Percentiles rank a stretch among this genome's conserved stretches.
Conservation (phyloP, 2,797 vertebrate species). For the Anniella stebbinsi region DNA sequence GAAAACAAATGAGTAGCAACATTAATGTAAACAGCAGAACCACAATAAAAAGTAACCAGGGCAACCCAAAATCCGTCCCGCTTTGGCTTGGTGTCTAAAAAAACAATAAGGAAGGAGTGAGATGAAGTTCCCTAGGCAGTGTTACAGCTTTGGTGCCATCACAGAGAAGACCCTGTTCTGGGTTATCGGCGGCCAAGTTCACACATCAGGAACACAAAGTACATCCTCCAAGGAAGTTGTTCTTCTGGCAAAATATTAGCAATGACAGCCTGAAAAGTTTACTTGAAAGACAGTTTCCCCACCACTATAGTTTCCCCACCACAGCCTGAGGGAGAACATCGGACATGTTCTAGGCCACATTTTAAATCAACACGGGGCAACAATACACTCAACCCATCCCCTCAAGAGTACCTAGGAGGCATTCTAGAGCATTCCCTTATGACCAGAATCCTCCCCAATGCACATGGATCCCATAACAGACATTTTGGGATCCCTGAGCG, state of each 20-base stretch:
- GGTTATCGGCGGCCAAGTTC: not conserved
- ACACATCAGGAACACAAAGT: not conserved
- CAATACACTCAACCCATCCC: not conserved
- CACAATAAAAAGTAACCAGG: not conserved
- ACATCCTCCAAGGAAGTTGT: not conserved
- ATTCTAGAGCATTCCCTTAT: not conserved
- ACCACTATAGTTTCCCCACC: not conserved
- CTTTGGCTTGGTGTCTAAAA: not conserved
- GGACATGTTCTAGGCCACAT: not conserved
- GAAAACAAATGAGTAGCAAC: not conserved
- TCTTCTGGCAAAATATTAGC: not conserved
- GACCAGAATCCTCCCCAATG: not conserved
- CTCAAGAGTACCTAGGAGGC: not conserved
- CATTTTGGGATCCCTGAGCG: not conserved
- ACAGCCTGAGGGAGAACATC: not conserved
- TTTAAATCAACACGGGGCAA: not conserved
- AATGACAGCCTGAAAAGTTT: not conserved
- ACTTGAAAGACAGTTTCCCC: not conserved
- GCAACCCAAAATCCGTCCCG: not conserved
- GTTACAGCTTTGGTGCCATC: not conserved
- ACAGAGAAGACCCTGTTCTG: not conserved
- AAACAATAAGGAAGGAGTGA: not conserved
- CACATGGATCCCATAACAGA: not conserved
- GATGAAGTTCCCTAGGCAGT: not conserved
- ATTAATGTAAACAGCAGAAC: not conserved